A percentile compares a stretch with the other conserved stretches of the same genome.
These are phyloP conservation scores for Exephanes ischioxanthus DNA, from an alignment of 2,888 invertebrate genomes.

Conservation along the genomic window DNA sequence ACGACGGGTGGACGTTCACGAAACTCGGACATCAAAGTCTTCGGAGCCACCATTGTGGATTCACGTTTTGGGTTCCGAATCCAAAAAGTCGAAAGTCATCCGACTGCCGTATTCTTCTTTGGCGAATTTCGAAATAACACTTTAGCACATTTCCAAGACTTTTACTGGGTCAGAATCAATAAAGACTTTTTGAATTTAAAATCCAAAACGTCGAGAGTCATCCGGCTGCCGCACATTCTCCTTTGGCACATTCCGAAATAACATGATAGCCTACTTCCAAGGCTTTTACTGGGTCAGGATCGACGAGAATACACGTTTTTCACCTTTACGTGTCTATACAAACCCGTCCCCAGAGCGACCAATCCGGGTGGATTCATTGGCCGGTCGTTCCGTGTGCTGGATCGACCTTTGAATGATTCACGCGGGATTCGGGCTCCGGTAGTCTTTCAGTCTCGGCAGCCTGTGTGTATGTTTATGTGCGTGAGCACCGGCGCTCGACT, in stretches of 20 bases:
- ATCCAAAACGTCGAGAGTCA: neutral
- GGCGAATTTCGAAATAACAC: neutral
- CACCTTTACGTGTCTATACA: neutral
- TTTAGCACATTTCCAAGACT: neutral
- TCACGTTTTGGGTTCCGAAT: neutral
- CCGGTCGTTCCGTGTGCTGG: conserved; percentile 25
- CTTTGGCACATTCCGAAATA: neutral
- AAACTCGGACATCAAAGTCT: too few species aligned
- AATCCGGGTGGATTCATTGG: conserved; percentile 33
- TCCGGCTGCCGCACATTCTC: neutral
- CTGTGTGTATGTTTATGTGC: neutral
- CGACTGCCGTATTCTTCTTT: neutral
- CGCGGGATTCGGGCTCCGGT: neutral
- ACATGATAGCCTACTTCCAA: neutral
- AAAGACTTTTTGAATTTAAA: neutral
- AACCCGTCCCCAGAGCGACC: conserved; percentile 14
- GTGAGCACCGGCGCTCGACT: neutral
- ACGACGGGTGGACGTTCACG: too few species aligned
- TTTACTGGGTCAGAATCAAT: neutral
- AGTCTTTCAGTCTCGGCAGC: conserved; percentile 26
- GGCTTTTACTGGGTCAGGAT: neutral
- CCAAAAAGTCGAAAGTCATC: neutral
- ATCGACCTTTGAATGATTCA: conserved; percentile 45
- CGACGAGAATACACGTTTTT: neutral
- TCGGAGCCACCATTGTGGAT: neutral